A percentile compares a stretch with the other conserved stretches of the same genome.
Evolutionary conservation across 1,140 invertebrate species (phyloP).

Genomic region (Trichonephila inaurata): DNA sequence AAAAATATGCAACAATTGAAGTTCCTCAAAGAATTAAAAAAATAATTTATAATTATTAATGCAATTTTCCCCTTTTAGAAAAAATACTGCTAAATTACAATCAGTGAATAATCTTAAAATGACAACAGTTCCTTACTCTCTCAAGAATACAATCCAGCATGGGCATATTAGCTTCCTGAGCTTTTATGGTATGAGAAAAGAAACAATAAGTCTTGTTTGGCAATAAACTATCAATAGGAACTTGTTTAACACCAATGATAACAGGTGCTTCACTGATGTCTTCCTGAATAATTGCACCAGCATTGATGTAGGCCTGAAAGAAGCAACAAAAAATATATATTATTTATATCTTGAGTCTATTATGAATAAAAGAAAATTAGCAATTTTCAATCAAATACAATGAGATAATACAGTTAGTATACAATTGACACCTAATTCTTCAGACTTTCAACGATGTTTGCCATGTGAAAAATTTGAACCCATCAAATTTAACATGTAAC

Average conservation of each 20-base stretch:
- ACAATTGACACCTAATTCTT: too few species aligned
- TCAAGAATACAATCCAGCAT: conserved; percentile 97
- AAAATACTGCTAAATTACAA: neutral
- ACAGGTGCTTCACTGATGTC: conserved; percentile 97
- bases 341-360: too few species aligned
- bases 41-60: too few species aligned
- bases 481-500: too few species aligned
- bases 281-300: conserved; percentile 95
- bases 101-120: neutral
- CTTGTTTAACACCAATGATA: conserved; percentile 98
- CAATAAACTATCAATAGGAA: conserved; percentile 95
- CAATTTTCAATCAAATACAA: too few species aligned
- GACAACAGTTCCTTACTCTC: conserved; percentile 59
- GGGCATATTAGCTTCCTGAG: conserved; percentile 98
- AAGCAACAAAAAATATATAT: too few species aligned
- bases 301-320: conserved; percentile 89
- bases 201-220: conserved; percentile 99
- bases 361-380: too few species aligned
- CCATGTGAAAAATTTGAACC: too few species aligned
- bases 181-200: conserved; percentile 99
- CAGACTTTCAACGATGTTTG: too few species aligned
- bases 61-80: neutral
- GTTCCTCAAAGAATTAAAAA: neutral
- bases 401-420: too few species aligned
- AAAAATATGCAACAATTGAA: too few species aligned